Evolutionary conservation across 2,888 invertebrate genomes (phyloP).

Genomic region (Nemotelus nigrinus): DNA sequence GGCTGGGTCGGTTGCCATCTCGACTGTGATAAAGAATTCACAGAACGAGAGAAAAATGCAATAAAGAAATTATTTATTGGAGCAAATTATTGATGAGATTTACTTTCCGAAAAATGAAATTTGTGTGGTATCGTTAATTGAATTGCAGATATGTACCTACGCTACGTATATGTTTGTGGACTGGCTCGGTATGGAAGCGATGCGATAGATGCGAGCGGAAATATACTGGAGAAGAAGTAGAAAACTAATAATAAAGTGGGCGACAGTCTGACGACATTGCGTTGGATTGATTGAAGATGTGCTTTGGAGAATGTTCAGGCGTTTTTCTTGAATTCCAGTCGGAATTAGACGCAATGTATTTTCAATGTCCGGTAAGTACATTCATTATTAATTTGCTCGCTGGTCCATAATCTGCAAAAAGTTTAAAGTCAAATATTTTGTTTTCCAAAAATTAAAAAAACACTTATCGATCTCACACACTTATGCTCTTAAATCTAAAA

Average conservation of each 20-base stretch:
- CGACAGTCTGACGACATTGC: slow-evolving; percentile 33
- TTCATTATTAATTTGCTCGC: no score
- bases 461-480: no score
- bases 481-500: no score
- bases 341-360: no score
- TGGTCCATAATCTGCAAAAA: no score
- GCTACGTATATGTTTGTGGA: background rate
- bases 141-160: background rate
- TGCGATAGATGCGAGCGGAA: background rate
- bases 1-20: background rate
- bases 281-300: background rate
- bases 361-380: no score
- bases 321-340: no score
- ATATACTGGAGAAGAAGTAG: background rate
- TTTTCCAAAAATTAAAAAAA: no score
- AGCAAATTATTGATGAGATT: slow-evolving; percentile 37
- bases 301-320: no score
- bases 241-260: slow-evolving; percentile 6
- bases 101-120: slow-evolving; percentile 27
- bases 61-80: slow-evolving; percentile 43
- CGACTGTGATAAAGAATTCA: background rate
- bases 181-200: background rate
- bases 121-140: slow-evolving; percentile 40
- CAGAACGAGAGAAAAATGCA: slow-evolving; percentile 35
- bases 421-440: no score